These are phyloP conservation scores for Sebastes vulpes DNA, from an alignment of 2,797 vertebrate species.

Conservation along the genomic window DNA sequence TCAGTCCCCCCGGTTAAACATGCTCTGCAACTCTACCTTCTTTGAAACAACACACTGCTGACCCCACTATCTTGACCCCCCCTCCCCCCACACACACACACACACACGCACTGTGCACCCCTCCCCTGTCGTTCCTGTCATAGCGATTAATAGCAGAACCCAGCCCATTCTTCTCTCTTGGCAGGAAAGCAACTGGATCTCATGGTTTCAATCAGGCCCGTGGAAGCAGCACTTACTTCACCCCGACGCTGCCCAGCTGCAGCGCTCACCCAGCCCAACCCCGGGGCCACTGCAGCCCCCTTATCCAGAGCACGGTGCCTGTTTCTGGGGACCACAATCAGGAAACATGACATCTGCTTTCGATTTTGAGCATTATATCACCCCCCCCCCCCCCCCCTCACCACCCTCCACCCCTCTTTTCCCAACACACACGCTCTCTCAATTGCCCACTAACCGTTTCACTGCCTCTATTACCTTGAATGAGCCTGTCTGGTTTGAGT, in stretches of 20 bases:
- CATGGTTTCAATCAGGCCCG: conserved; percentile 73
- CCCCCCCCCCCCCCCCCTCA: background rate
- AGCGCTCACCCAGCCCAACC: conserved; percentile 44
- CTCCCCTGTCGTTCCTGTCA: conserved; percentile 63
- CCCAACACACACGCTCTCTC: conserved; percentile 22
- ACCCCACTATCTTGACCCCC: conserved; percentile 67
- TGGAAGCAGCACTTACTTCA: conserved; percentile 41
- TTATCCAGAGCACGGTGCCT: conserved; percentile 45
- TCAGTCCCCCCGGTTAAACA: conserved; percentile 64
- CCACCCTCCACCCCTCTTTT: background rate
- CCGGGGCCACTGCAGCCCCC: conserved; percentile 42
- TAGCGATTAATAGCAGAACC: conserved; percentile 71
- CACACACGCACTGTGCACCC: background rate
- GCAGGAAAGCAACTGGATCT: conserved; percentile 59
- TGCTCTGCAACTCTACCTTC: conserved; percentile 75
- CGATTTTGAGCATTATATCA: conserved; percentile 67
- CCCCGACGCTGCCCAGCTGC: conserved; percentile 44
- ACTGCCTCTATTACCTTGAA: conserved; percentile 43
- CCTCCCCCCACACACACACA: background rate
- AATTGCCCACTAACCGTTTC: conserved; percentile 49
- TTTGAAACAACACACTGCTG: conserved; percentile 80
- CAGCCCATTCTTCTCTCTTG: conserved; percentile 54
- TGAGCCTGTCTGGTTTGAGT: conserved; percentile 62
- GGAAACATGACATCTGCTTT: conserved; percentile 83
- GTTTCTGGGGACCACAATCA: conserved; percentile 68